Evolutionary conservation across 2,888 invertebrate species (phyloP), one percentile per base, ranked within the genome.

Genomic region (Drosophila longiperda): DNA sequence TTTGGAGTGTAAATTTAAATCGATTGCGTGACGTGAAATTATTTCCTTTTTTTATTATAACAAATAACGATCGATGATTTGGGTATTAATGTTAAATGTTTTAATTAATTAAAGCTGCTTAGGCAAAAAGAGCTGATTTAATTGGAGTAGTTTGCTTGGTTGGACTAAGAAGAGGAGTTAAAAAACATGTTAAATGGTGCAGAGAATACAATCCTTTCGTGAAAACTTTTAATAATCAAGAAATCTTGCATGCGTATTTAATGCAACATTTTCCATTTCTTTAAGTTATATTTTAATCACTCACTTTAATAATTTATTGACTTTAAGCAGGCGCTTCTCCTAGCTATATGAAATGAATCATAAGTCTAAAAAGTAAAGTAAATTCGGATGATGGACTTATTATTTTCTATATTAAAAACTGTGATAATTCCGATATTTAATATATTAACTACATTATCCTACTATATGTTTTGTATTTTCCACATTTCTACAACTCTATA

Each of bases 1-100:
- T 45, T 45, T 23, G 4, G 45, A 20, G 45, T 8, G 45, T 45
- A 45, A 8, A 45, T 45, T 45, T 20, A 12, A 45, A 15, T 45
- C 1, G 12, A 20, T 45, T 45, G 20, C 45, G 45, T 15, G 45
- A 20, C 20, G 20, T 20, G 15, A 50, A 38, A 49, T n/a, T 17
- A 54, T n/a, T 48, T 67, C 11, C 34, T 33, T 26, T 26, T 26
- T 42, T 26, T 29, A 52, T 74, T 26, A 36, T 20, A 45, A 45
- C 7, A 20, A 20, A 20, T 15, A 20, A 7, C 1, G 20, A 23
- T 45, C 45, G 45, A 8, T 45, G 1, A 20, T 20, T 45, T 23
- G 12, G 7, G 7, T 7, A 45, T 45, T 20, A 20, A 20, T 12
- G 20, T 7, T 12, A 3, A 3, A 42, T 42, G 12, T 20, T 42